Conservation (phyloP, 2,888 invertebrate species). For the Andrena chrysosceles region DNA sequence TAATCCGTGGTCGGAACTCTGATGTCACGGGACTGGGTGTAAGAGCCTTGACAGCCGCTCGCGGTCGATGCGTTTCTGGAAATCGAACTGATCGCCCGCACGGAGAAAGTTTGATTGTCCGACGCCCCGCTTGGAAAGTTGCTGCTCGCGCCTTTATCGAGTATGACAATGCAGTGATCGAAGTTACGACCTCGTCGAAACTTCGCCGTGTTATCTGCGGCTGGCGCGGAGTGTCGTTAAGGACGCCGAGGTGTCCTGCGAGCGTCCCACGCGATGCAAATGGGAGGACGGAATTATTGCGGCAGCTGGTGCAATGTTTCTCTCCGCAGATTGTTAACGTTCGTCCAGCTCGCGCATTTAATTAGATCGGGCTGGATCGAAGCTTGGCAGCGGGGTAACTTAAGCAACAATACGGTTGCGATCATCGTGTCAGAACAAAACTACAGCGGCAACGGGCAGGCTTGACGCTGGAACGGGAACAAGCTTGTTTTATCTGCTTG, state of each 20-base stretch:
- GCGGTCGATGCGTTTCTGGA: conserved; percentile 21
- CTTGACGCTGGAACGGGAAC: conserved; percentile 20
- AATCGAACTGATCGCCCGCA: conserved; percentile 19
- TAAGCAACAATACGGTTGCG: conserved; percentile 12
- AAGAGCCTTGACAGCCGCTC: conserved; percentile 9
- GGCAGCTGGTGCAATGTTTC: neutral
- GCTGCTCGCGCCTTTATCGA: conserved; percentile 42
- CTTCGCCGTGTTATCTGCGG: conserved; percentile 11
- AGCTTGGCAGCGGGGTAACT: conserved; percentile 28
- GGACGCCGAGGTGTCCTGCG: neutral
- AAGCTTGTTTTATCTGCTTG: conserved; percentile 10
- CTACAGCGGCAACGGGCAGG: neutral
- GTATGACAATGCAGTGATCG: conserved; percentile 45
- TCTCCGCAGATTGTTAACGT: neutral
- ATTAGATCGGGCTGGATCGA: conserved; percentile 52
- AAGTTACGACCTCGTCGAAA: conserved; percentile 41
- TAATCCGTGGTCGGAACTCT: neutral
- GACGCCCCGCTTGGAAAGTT: conserved; percentile 44
- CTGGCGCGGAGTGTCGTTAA: conserved; percentile 26
- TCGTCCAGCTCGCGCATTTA: conserved; percentile 30
- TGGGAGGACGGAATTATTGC: conserved; percentile 8
- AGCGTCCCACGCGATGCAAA: conserved; percentile 9
- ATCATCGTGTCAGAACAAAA: conserved; percentile 17
- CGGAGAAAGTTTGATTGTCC: conserved; percentile 55
- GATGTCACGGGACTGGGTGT: neutral